Base-by-base conservation (phyloP, 2,888 invertebrate species). In the Empis stercorea region DNA sequence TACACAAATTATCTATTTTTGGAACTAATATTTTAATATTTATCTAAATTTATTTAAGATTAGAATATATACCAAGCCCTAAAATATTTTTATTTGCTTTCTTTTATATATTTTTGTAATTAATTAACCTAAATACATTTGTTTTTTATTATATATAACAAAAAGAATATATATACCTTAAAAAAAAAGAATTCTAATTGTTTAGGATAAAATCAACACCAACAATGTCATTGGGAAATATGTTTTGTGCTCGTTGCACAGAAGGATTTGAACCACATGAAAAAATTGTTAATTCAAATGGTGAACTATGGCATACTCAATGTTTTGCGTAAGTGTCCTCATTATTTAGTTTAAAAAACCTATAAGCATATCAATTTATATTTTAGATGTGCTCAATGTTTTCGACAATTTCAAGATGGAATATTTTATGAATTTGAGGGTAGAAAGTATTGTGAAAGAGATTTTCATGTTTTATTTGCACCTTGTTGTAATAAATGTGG, bases 401-500 rank as follows among this genome's bases (percentile, higher is more conserved):
- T 99, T 71, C 86, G 95, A 50, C 87, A 93, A 41, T 99, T 99
- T 65, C 92, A 91, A 51, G 96, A 97, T 64, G 96, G 96, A 45
- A 82, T 94, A 43, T 99, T 96, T 68, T 99, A 95, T 68, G 97
- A 99, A 73, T 99, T 96, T 68, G 99, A 99, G 70, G 96, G 95
- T 1, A 79, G 99, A 54, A 99, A 97, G 70, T 99, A 99, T 68
- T 99, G 99, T 63, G 96, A 97, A 71, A 89, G 94, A 65, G 97
- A 99, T 70, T 99, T 99, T 66, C 96, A 99, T 70, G 95, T 95
- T 17, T 73, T 95, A 9, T 95, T 93, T 73, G 88, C 94, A 44
- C 87, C 99, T 44, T 87, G 93, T 71, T 92, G 92, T 69, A 84
- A 87, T 70, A 79, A 81, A 75, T 85, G 84, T 57, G 81, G 81